Evolutionary conservation across 2,888 invertebrate species (phyloP), one percentile per base, ranked within the genome.

Genomic region (Timandra comae): DNA sequence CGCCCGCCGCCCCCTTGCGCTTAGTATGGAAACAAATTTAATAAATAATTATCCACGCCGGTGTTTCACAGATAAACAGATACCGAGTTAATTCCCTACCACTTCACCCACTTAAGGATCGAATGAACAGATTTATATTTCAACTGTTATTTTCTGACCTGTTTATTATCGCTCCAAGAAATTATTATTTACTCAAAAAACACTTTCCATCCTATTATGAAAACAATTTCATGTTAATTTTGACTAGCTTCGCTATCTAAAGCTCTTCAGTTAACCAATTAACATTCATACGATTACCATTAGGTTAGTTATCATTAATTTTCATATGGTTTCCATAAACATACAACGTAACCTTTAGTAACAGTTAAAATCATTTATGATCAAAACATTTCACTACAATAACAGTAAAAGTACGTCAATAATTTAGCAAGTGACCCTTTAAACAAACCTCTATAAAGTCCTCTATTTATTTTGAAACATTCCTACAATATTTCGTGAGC

Each of bases 31-130:
- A 73, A 69, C 69, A 66, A 74, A 75, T 78, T 80, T 79, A 80
- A 78, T 80, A 78, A 79, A 74, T 80, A 79, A 79, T 79, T 76
- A 79, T 64, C 57, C 58, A 56, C 48, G 55, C 53, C 55, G 52
- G 49, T 54, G 52, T 62, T 47, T 44, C 54, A 29, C 49, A 65
- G 66, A 66, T 73, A 71, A 74, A 64, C 68, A 70, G 59, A 65
- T 60, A 61, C 55, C 55, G 51, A 63, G 65, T 64, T 68, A 66
- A 74, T 69, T 70, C 56, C 48, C 52, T 62, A 54, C 53, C 49
- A 56, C 49, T 34, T 31, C 29, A 22, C 38, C 31, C 31, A 37
- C 35, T 48, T 34, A 39, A 34, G 31, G 31, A 33, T 30, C 28
- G 37, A 33, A 34, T 10, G 11, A 24, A 11, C 33, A 27, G 31